Base-by-base conservation (phyloP, 2,888 invertebrate genomes). In the Andrena marginata region DNA sequence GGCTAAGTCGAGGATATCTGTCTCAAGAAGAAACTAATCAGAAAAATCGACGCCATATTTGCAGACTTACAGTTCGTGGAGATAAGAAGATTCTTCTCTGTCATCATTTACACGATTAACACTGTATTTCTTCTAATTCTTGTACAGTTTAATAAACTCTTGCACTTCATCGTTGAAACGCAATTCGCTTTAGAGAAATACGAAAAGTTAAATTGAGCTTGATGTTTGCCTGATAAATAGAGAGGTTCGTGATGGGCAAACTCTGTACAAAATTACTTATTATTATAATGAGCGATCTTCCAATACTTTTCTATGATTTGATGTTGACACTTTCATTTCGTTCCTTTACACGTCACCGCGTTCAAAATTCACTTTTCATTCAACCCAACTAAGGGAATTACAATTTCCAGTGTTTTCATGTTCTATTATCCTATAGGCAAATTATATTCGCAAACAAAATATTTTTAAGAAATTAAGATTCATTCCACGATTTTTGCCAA, bases 31-130 rank as follows among this genome's bases (percentile, higher is more conserved):
- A 62, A 35, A 20, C 29, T 48, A 35, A 56, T 5, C 16, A 29
- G 60, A 69, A 60, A 49, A 60, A 60, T 49, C 35, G 16, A 20
- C 59, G 60, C 20, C 49, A 42, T 70, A 62, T 54, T 62, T 54
- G 35, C 26, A 33, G 49, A 13, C 35, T 70, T 62, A 13, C 35
- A 8, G 20, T 3, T 10, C 16, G 7, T 1, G 35, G 13, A 5
- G n/a, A n/a, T 31, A 51, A 20, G 8, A 33, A n/a, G 16, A 51
- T 63, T 51, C 51, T 48, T 33, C 3, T 60, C n/a, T 2, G 56
- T 56, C 10, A 56, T 10, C 56, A 8, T 10, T 23, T 23, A 56
- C 26, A 8, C 10, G 23, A 20, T 51, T 8, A 8, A 10, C 26
- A 42, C 42, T 42, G 42, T 42, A 42, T 3, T 42, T 56, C 23